Percentiles rank a stretch among this genome's conserved stretches.
Conservation (phyloP, 2,113 vertebrate genomes). For the Andinoacara biseriatus region DNA sequence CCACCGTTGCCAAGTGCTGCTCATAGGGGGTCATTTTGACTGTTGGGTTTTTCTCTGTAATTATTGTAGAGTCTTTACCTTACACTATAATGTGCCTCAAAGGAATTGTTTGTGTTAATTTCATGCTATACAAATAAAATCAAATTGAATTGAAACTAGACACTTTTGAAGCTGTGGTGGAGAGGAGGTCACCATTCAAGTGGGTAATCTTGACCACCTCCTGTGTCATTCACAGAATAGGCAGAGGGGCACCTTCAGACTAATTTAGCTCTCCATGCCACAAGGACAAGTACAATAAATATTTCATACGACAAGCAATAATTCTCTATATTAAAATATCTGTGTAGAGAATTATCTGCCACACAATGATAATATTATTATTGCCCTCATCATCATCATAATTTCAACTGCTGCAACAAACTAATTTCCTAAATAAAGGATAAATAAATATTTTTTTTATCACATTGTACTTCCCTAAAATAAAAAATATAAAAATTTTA, state of each 20-base stretch:
- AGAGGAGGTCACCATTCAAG: neutral
- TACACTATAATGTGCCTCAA: no score
- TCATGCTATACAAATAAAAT: no score
- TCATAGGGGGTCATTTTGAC: no score
- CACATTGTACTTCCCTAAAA: neutral
- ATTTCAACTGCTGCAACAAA: neutral
- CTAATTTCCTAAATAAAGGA: neutral
- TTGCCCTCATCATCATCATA: neutral
- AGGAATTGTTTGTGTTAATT: no score
- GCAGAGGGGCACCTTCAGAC: neutral
- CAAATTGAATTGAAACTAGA: no score
- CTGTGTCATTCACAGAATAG: neutral
- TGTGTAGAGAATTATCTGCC: neutral
- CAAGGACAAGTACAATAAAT: neutral
- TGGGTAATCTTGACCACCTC: neutral
- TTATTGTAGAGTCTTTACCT: no score
- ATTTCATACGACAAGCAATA: no score
- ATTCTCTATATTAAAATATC: neutral
- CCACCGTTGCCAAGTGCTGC: no score
- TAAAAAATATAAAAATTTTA: no score
- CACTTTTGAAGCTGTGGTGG: neutral
- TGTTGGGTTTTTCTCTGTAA: no score
- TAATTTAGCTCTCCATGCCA: neutral
- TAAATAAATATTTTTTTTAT: neutral
- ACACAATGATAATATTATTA: accelerated